Evolutionary conservation across 2,797 vertebrate species (phyloP).

Genomic region (Mionectes olivaceus): DNA sequence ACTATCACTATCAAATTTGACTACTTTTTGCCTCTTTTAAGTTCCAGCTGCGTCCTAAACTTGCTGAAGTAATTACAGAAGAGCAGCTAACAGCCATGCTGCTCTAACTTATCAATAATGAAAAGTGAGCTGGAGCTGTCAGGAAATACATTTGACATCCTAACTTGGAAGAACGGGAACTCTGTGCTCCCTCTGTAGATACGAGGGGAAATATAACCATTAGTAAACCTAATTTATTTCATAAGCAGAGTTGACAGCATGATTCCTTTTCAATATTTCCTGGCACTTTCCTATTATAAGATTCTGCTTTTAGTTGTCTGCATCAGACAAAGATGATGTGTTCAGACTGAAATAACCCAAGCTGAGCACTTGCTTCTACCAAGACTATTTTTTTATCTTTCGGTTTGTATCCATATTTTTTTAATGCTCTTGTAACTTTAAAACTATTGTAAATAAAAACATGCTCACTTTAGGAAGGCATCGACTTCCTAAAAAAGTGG

Average conservation of each 20-base stretch:
- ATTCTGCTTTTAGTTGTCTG: constrained; percentile 25
- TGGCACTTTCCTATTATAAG: constrained; percentile 28
- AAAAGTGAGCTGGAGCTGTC: constrained; percentile 51
- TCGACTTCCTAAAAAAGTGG: background rate
- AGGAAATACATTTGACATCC: constrained; percentile 55
- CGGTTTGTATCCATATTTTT: background rate
- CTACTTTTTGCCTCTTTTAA: background rate
- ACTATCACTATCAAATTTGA: background rate
- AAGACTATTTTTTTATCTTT: background rate
- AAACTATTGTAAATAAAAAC: constrained; percentile 39
- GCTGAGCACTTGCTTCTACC: constrained; percentile 18
- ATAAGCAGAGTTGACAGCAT: constrained; percentile 40
- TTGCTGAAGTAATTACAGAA: constrained; percentile 35
- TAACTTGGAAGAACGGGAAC: constrained; percentile 22
- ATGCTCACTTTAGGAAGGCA: background rate
- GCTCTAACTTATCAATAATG: constrained; percentile 51
- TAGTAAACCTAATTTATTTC: constrained; percentile 63
- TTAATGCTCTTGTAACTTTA: background rate
- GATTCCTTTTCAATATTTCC: constrained; percentile 45
- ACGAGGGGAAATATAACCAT: constrained; percentile 44
- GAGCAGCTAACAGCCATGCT: constrained; percentile 3
- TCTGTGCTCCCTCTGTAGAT: background rate
- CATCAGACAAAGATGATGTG: constrained; percentile 29
- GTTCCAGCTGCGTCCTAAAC: constrained; percentile 27
- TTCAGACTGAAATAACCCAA: constrained; percentile 11